These are phyloP conservation scores for Sporophila hypoxantha DNA, from an alignment of 2,113 vertebrate species.

Conservation along the genomic window DNA sequence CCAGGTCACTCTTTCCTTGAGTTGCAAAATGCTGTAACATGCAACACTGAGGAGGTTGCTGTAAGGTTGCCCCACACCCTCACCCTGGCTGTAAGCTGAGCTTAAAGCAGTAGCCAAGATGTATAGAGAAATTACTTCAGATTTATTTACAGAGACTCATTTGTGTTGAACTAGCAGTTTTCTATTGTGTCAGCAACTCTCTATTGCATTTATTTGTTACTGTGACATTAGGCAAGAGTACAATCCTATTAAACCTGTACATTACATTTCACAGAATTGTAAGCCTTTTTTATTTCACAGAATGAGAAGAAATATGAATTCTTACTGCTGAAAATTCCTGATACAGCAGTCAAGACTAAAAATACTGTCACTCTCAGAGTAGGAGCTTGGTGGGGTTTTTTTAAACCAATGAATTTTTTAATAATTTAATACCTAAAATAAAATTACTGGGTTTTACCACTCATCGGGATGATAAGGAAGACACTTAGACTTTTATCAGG, in stretches of 20 bases:
- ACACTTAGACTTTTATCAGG: neutral
- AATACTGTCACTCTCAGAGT: neutral
- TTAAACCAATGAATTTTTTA: neutral
- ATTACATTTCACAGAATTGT: slow-evolving; percentile 65
- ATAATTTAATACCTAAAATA: slow-evolving; percentile 2
- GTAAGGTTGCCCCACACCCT: neutral
- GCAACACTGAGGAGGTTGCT: neutral
- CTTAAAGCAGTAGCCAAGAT: slow-evolving; percentile 58
- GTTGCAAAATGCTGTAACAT: neutral
- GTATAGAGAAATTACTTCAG: slow-evolving; percentile 68
- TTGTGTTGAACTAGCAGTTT: slow-evolving; percentile 75
- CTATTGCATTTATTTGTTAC: slow-evolving; percentile 71
- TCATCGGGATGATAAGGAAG: neutral
- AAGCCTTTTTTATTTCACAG: slow-evolving; percentile 59
- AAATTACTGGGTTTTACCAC: neutral
- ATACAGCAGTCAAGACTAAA: slow-evolving; percentile 46
- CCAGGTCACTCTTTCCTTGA: neutral
- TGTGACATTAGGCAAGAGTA: slow-evolving; percentile 64
- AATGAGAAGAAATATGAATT: slow-evolving; percentile 57
- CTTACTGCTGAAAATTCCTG: slow-evolving; percentile 37
- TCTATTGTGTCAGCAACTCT: slow-evolving; percentile 72
- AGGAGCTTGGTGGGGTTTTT: neutral
- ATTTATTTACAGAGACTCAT: slow-evolving; percentile 72
- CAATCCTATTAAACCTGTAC: slow-evolving; percentile 75
- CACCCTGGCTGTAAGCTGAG: neutral